Conservation (phyloP, 2,797 vertebrate genomes). For the Gymnothorax javanicus region DNA sequence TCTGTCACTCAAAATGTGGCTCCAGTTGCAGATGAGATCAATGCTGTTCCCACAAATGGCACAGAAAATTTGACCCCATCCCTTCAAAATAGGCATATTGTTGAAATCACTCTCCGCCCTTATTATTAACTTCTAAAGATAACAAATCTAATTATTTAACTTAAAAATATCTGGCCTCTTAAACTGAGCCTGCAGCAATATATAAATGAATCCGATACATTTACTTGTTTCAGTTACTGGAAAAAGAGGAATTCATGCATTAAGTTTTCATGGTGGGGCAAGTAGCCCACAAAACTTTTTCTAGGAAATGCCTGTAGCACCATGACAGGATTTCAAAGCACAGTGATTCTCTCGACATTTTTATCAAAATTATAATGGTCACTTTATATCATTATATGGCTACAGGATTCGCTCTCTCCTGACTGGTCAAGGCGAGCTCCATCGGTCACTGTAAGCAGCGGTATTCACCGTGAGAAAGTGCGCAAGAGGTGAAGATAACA, state of each 20-base stretch:
- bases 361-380: neutral
- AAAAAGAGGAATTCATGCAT: neutral
- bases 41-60: neutral
- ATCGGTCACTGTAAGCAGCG: too few species aligned
- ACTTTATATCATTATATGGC: too few species aligned
- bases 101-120: neutral
- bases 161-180: conserved; percentile 20
- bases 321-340: neutral
- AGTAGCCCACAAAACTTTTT: conserved; percentile 2
- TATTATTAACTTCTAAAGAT: conserved; percentile 7
- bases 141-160: conserved; percentile 17
- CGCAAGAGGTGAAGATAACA: too few species aligned
- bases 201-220: conserved; percentile 19
- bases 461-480: too few species aligned
- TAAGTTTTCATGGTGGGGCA: neutral
- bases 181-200: conserved; percentile 5
- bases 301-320: neutral
- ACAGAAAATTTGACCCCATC: neutral
- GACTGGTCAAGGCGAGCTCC: too few species aligned
- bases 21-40: neutral
- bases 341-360: neutral
- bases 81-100: neutral
- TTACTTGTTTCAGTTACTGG: conserved; percentile 3
- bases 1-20: neutral
- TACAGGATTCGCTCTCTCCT: too few species aligned